Percentiles rank a stretch among this genome's conserved stretches.
These are phyloP conservation scores for Tricholauxania praeusta DNA, from an alignment of 2,888 invertebrate species.

Conservation along the genomic window DNA sequence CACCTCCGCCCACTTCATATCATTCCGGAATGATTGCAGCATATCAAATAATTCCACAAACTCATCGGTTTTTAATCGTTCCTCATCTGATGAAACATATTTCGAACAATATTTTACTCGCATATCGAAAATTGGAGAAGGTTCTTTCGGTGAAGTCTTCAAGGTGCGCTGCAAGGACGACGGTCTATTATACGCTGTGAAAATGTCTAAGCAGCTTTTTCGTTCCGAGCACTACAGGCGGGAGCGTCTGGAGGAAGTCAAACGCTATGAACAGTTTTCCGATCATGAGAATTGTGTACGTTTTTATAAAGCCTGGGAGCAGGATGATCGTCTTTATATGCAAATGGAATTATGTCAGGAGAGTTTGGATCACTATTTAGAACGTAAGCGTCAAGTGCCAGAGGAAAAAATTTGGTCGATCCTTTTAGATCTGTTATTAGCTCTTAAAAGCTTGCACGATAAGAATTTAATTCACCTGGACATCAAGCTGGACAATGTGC, in stretches of 20 bases:
- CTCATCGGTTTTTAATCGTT: conserved; percentile 66
- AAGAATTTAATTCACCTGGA: conserved; percentile 79
- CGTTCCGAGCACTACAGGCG: conserved; percentile 72
- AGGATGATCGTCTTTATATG: conserved; percentile 76
- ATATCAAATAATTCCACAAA: conserved; percentile 50
- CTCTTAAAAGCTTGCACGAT: conserved; percentile 77
- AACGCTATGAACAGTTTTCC: conserved; percentile 77
- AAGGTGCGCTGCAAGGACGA: conserved; percentile 76
- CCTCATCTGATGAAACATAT: conserved; percentile 68
- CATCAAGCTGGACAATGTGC: conserved; percentile 83
- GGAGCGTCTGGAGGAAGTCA: conserved; percentile 74
- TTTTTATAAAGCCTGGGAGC: conserved; percentile 81
- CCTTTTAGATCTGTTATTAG: conserved; percentile 74
- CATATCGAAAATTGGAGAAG: conserved; percentile 75
- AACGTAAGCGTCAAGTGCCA: conserved; percentile 71
- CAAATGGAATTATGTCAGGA: conserved; percentile 78
- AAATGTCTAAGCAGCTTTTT: conserved; percentile 74
- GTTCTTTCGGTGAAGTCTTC: conserved; percentile 82
- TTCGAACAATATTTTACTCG: conserved; percentile 78
- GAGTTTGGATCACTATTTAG: conserved; percentile 73
- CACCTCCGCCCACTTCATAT: conserved; percentile 62
- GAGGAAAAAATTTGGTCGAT: conserved; percentile 77
- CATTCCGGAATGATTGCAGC: conserved; percentile 56
- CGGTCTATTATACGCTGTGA: conserved; percentile 77
- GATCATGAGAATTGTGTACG: conserved; percentile 76